A percentile compares a stretch with the other conserved stretches of the same genome.
Evolutionary conservation across 2,888 invertebrate genomes (phyloP).

Genomic region (Diaperis boleti): DNA sequence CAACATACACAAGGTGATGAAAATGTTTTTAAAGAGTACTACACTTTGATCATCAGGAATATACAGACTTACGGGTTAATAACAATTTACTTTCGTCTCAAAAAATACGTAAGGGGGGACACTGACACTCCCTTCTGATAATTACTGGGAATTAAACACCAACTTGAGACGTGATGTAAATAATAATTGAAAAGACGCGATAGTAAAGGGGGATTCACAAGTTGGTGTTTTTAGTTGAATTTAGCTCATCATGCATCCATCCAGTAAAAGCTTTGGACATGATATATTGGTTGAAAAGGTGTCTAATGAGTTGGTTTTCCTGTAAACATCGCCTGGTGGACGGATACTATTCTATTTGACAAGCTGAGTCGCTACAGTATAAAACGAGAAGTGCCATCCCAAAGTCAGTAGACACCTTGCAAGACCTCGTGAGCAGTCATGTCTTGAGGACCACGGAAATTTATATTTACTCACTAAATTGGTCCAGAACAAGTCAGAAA

Average conservation of each 20-base stretch:
- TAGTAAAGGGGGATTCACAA: slow-evolving; percentile 14
- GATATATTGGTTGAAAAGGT: slow-evolving; percentile 34
- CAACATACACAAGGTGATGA: slow-evolving; percentile 56
- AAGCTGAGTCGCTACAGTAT: slow-evolving; percentile 51
- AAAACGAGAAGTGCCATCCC: slow-evolving; percentile 47
- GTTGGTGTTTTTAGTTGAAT: slow-evolving; percentile 21
- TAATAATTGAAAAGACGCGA: slow-evolving; percentile 14
- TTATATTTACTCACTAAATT: slow-evolving; percentile 54
- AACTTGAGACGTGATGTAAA: slow-evolving; percentile 20
- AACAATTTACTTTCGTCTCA: slow-evolving; percentile 30
- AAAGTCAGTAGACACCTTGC: slow-evolving; percentile 45
- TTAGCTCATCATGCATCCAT: slow-evolving; percentile 24
- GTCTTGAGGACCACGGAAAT: slow-evolving; percentile 42
- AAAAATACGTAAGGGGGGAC: slow-evolving; percentile 12
- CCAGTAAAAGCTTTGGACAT: slow-evolving; percentile 34
- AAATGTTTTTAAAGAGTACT: slow-evolving; percentile 46
- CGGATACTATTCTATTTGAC: slow-evolving; percentile 61
- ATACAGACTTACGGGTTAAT: slow-evolving; percentile 39
- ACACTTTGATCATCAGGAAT: slow-evolving; percentile 43
- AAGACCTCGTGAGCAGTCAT: slow-evolving; percentile 44
- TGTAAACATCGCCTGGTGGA: slow-evolving; percentile 55
- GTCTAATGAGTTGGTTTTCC: slow-evolving; percentile 28
- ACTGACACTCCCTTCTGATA: slow-evolving; percentile 23
- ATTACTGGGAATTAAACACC: slow-evolving; percentile 24
- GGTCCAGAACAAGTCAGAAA: slow-evolving; percentile 57